Base-by-base conservation (phyloP, 2,113 vertebrate genomes). In the Pluvianellus socialis region DNA sequence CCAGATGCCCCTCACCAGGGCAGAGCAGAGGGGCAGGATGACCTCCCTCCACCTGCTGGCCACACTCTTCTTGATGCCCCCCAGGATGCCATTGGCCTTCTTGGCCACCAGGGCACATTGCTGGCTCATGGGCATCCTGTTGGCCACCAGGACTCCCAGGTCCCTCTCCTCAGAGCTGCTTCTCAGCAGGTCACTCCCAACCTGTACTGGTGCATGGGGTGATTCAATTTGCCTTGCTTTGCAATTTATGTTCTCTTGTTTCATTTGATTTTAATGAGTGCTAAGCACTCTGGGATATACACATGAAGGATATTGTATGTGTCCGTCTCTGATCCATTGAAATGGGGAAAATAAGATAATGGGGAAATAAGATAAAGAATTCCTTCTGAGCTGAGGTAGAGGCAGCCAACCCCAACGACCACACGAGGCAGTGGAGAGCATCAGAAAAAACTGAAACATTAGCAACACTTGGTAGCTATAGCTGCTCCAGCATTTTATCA, bases 371-470 rank as follows among this genome's bases (percentile, higher is more conserved):
- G 53, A 66, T 7, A 47, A 72, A 62, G 1, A 7, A 17, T 52
- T 91, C 18, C 23, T 59, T 24, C 12, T 3, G 58, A 33, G 83
- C 67, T 12, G 72, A 28, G 32, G 22, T 49, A 6, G 58, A n/a
- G 74, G 62, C 76, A 58, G 59, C 3, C 74, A 89, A n/a, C 50
- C 22, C 47, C 65, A 6, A 3, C 28, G 67, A 86, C 94, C 85
- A 65, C 86, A 76, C 0, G 84, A 82, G 94, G 96, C 93, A 95
- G 55, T 26, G 88, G 55, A 93, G 85, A 97, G 82, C 91, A 89
- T 32, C 56, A 12, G 52, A 14, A 76, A 76, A 67, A 79, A 58
- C 1, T 5, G 71, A 65, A 63, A 14, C 68, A 19, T 62, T 14
- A 77, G 49, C 49, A 74, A 7, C 45, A 7, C 47, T 95, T 4